A percentile compares a stretch with the other conserved stretches of the same genome.
These are phyloP conservation scores for Corticium candelabrum DNA, from an alignment of 37 sponge, comb jelly and placozoan species.

Conservation along the genomic window DNA sequence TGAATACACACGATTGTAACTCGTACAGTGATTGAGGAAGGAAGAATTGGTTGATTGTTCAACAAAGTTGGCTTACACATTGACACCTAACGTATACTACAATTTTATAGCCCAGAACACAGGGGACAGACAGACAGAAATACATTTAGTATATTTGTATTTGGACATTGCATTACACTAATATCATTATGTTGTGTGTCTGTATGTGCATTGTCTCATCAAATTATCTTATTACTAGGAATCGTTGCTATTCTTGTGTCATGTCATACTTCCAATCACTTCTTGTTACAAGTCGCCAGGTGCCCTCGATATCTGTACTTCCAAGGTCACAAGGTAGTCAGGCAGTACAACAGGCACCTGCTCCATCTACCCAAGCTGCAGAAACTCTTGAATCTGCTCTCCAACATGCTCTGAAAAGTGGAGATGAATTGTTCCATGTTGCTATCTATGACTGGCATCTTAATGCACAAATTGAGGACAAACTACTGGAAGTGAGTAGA, in stretches of 20 bases:
- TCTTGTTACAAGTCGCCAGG: background rate
- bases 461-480: constrained; percentile 29
- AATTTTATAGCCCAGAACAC: too few relatives aligned
- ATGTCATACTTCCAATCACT: background rate
- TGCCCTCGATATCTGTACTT: background rate
- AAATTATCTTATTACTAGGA: background rate
- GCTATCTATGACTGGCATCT: constrained; percentile 83
- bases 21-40: too few relatives aligned
- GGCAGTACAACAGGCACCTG: background rate
- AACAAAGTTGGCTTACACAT: too few relatives aligned
- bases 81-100: too few relatives aligned
- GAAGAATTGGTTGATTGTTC: too few relatives aligned
- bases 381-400: background rate
- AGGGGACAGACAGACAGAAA: too few relatives aligned
- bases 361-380: background rate
- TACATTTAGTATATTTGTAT: too few relatives aligned
- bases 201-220: too few relatives aligned
- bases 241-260: background rate
- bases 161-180: too few relatives aligned
- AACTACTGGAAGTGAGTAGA: constrained; percentile 58
- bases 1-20: too few relatives aligned
- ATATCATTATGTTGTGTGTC: too few relatives aligned
- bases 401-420: background rate
- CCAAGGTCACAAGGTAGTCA: too few relatives aligned
- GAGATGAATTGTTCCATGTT: constrained; percentile 83